Evolutionary conservation across 2,797 vertebrate species (phyloP), one percentile per base, ranked within the genome.

Genomic region (Rhadinocentrus ornatus): DNA sequence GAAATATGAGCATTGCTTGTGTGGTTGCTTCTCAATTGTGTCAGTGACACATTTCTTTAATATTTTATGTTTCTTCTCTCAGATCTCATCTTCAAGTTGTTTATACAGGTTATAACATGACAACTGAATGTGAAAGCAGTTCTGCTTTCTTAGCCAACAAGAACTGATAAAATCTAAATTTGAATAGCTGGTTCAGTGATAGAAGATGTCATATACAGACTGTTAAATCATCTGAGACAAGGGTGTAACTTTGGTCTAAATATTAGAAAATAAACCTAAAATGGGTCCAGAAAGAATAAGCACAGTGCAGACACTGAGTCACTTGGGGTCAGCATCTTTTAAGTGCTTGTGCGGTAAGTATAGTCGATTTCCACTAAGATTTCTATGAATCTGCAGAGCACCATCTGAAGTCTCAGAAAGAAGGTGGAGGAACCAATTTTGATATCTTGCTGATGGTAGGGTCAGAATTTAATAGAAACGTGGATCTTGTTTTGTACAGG

Each of bases 41-140:
- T 68, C 44, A 18, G 31, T 1, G 58, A 65, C 46, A 74, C 61
- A 54, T 65, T 37, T 58, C 26, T 77, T 77, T 0, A 69, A 78
- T 67, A 26, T 70, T 66, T 71, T 3, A 66, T 31, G 34, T 59
- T 3, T 56, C 9, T 20, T n/a, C 50, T 46, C 48, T 66, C 56
- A 55, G 48, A 62, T 71, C 61, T 76, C 27, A 32, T 78, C 63
- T 79, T 74, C 50, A 62, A 50, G 31, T 61, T 39, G 53, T 32
- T 58, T 58, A 34, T 54, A 9, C 34, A 41, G 46, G 16, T 62
- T 77, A 32, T n/a, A 69, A 66, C 62, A 50, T 15, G 57, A 66
- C 32, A 62, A 22, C 8, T 35, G 35, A 71, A 68, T 2, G 2
- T 50, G 8, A 50, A 50, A 24, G 41, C 8, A 7, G 8, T 16